Evolutionary conservation across 2,797 vertebrate genomes (phyloP).

Genomic region (Hylomyscus alleni): DNA sequence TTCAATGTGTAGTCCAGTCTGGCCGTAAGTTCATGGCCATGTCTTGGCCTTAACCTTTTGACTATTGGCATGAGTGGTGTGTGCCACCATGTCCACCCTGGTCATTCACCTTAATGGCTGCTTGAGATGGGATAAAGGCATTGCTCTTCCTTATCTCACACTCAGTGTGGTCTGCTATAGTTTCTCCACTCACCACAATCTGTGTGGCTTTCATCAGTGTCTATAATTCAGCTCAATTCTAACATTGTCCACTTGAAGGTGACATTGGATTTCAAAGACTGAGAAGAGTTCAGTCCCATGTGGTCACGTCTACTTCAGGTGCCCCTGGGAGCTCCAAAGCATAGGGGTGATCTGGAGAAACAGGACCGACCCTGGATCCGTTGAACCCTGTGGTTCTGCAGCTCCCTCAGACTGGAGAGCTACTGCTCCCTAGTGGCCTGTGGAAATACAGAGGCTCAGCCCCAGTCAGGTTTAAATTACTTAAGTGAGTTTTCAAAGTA

Average conservation of each 20-base stretch:
- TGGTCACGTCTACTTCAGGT: background rate
- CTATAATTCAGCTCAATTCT: background rate
- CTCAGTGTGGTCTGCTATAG: background rate
- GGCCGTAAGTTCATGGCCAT: background rate
- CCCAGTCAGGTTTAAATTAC: background rate
- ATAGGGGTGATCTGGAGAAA: background rate
- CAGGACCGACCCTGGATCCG: background rate
- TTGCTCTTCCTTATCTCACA: background rate
- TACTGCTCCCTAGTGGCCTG: background rate
- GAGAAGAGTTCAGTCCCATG: background rate
- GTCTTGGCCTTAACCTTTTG: background rate
- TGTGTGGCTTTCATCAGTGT: background rate
- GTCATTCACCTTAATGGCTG: background rate
- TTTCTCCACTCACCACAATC: background rate
- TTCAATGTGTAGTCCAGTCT: background rate
- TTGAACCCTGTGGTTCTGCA: background rate
- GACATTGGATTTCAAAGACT: background rate
- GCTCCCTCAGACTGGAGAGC: background rate
- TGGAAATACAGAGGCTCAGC: background rate
- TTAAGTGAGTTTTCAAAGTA: background rate
- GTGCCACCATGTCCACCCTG: background rate
- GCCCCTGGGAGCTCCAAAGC: background rate
- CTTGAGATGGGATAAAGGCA: background rate
- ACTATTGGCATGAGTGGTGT: background rate
- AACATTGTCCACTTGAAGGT: background rate